These are phyloP conservation scores for Tonatia bakeri DNA, from an alignment of 2,113 vertebrate genomes.

Conservation along the genomic window DNA sequence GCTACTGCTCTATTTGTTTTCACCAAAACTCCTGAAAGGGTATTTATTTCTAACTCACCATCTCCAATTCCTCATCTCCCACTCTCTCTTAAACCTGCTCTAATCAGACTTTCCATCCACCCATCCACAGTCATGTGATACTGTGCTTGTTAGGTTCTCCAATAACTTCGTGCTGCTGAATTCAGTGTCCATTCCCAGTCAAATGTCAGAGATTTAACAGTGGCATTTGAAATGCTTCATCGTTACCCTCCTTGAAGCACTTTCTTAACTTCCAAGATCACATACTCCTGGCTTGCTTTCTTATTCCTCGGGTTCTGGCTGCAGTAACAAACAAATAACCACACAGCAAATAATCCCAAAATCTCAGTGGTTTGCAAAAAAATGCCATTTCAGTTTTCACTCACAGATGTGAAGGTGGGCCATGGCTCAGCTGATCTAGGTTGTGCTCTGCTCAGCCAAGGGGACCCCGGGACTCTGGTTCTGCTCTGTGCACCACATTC, in stretches of 20 bases:
- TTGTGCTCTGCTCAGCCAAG: background rate
- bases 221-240: background rate
- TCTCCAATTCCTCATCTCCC: background rate
- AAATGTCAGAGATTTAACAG: background rate
- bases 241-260: background rate
- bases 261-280: background rate
- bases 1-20: background rate
- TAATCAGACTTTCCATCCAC: background rate
- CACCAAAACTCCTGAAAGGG: background rate
- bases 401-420: background rate
- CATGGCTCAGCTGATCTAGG: background rate
- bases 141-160: background rate
- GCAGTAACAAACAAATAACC: background rate
- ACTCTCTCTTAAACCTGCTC: background rate
- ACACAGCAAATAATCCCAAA: background rate
- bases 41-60: background rate
- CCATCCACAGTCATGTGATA: background rate
- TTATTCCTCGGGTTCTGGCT: background rate
- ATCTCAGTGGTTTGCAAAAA: background rate
- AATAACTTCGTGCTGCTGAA: background rate
- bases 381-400: background rate
- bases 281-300: background rate
- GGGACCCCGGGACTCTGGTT: background rate
- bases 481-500: background rate
- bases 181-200: background rate